Base-by-base conservation (phyloP, 1,140 invertebrate genomes). In the Penaeus chinensis region DNA sequence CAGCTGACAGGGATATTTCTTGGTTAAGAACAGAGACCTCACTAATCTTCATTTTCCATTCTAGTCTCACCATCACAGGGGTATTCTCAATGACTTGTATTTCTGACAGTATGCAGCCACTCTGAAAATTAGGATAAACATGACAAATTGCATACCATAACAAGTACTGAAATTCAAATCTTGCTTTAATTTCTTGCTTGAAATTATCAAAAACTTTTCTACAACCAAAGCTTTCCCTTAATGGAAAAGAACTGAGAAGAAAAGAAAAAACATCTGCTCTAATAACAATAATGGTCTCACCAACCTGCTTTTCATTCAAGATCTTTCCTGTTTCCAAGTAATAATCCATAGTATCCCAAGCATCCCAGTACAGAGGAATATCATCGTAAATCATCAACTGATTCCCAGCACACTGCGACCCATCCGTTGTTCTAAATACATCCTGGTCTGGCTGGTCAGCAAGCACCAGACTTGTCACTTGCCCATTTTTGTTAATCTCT, bases 331-430 rank as follows among this genome's bases (percentile, higher is more conserved):
- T 94, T 91, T 94, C 93, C 61, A 94, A 89, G 89, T 94, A 93
- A 87, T 94, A 94, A 89, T 94, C 93, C 93, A 94, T 94, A 7
- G 93, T 92, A 91, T 94, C 93, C 94, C 94, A 94, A n/a, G 94
- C 94, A 92, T 94, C 94, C 94, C 94, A 94, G 91, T 92, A 94
- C 80, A 94, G 89, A 22, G 94, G 93, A 18, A 94, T 91, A 90
- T 94, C 94, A 91, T 94, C 93, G 91, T 92, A 94, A 37, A 94
- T 89, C 77, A 93, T 90, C 10, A n/a, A 37, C 90, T 71, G 66
- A 32, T 71, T 71, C n/a, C 66, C 66, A 18, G 66, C n/a, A 32
- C 66, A 71, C n/a, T 54, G 54, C 16, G 66, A n/a, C 18, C 32
- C 32, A 1, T 71, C n/a, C 18, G n/a, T 10, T 71, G n/a, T 71